Base-by-base conservation (phyloP, 2,888 invertebrate species). In the Zeuzera pyrina region DNA sequence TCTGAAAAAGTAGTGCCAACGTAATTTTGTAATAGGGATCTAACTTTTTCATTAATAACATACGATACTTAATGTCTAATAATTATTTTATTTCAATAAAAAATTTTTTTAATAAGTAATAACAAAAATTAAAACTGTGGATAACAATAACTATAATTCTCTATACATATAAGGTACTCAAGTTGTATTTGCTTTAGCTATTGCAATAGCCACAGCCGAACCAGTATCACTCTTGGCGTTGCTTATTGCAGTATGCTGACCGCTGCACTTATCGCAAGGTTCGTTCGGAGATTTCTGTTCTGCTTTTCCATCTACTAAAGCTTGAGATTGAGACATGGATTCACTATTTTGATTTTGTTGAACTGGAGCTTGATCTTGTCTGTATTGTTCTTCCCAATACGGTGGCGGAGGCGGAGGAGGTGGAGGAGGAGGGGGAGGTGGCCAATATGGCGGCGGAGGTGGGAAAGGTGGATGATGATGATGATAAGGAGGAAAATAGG, bases 161-260 rank as follows among this genome's bases (percentile, higher is more conserved):
- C n/a, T n/a, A n/a, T n/a, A n/a, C n/a, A n/a, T n/a, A n/a, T n/a
- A n/a, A n/a, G n/a, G n/a, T n/a, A n/a, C 8, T 19, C 8, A 19
- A 8, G n/a, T n/a, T n/a, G 8, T 15, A n/a, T 28, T 13, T 2
- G 51, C 50, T 29, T 49, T 61, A n/a, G 70, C 56, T 1, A 71
- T 46, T 1, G 71, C 68, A 0, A 72, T 39, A 0, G 73, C 70
- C 0, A 73, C 50, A 0, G 71, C 71, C 0, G 51, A 42, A 0
- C 71, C 71, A 0, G 54, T 43, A 0, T 49, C 52, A 39, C 66
- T 68, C 11, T 58, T 35, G 1, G 71, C 65, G 29, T 69, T 70
- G 35, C 71, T 72, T 8, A 63, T 31, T 0, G 67, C 57, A 2
- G 50, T 43, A 28, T 47, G 44, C 3, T 40, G 38, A 10, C 30